Base-by-base conservation (phyloP, 2,888 invertebrate genomes). In the Yponomeuta plumbellus region DNA sequence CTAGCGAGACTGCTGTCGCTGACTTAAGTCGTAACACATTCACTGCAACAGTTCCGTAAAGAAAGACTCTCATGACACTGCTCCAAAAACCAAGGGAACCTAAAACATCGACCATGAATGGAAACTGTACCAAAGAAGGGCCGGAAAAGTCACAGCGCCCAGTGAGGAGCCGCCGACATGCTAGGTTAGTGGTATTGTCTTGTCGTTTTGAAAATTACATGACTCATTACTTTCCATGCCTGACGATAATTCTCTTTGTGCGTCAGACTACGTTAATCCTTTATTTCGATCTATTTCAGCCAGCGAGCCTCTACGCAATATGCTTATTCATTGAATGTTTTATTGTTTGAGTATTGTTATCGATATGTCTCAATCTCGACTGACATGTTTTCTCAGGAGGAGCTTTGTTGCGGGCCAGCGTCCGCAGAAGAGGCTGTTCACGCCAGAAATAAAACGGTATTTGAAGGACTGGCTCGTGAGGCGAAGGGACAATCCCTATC, bases 381-480 rank as follows among this genome's bases (percentile, higher is more conserved):
- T 52, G 13, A 13, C 26, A 21, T 20, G 65, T 66, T 61, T 72
- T 85, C 85, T 63, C 85, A 93, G 93, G 75, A 87, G 92, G 78
- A 89, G 89, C 70, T 90, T 92, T 77, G 92, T 91, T 10, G 93
- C 92, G 61, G 94, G 94, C 66, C 92, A 92, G 75, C 92, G 95
- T 62, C 94, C 94, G 44, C 93, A 94, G 65, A 96, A 96, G 79
- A 91, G 95, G 70, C 90, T 96, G 26, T 96, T 96, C 80, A 96
- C 96, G 11, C 95, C 96, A 67, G 95, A 96, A 91, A 95, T 96
- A 74, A 96, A 96, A 78, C 92, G 94, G 70, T 94, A 93, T 85
- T 88, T 96, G 26, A 96, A 96, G 84, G 95, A 95, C 76, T 96
- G 96, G 96, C 88, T 96, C 17, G 93, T 96, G 20, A 88, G 95